Percentiles rank a stretch among this genome's conserved stretches.
phyloP scores from a whole-genome alignment of 2,113 vertebrate species.

The Anguilla japonica region DNA sequence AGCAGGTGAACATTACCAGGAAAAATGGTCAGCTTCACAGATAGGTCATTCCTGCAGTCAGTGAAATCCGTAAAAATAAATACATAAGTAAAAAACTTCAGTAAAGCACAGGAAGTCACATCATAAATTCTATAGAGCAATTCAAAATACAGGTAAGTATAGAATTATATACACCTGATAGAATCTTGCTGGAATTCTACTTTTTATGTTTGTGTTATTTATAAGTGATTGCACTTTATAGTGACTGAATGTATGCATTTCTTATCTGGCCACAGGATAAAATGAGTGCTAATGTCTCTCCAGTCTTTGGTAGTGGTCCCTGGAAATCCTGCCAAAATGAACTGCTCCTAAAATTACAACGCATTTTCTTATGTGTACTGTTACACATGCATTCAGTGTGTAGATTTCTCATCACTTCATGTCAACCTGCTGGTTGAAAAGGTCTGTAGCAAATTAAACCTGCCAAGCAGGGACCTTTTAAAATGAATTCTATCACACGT shows the following conservation, averaged over 20 bases:
- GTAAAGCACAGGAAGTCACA: neutral
- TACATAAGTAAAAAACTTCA: neutral
- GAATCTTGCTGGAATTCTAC: too few relatives aligned
- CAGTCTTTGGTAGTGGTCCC: neutral
- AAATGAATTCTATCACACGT: neutral
- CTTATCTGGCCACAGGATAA: neutral
- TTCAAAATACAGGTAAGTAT: too few relatives aligned
- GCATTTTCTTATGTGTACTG: neutral
- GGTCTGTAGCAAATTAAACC: neutral
- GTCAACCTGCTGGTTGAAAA: neutral
- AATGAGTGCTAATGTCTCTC: neutral
- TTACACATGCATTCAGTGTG: neutral
- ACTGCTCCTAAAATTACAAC: neutral
- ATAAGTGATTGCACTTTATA: too few relatives aligned
- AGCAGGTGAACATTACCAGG: neutral
- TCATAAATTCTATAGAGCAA: neutral
- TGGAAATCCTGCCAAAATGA: neutral
- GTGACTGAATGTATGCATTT: neutral
- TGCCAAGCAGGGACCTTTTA: neutral
- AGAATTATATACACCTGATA: too few relatives aligned
- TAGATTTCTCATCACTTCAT: neutral
- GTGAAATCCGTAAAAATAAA: too few relatives aligned
- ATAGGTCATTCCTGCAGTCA: neutral
- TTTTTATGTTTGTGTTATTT: too few relatives aligned
- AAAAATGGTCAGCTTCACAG: neutral